phyloP scores from a whole-genome alignment of 92 coral and sea anemone genomes.

The Chrysogorgia sp. region DNA sequence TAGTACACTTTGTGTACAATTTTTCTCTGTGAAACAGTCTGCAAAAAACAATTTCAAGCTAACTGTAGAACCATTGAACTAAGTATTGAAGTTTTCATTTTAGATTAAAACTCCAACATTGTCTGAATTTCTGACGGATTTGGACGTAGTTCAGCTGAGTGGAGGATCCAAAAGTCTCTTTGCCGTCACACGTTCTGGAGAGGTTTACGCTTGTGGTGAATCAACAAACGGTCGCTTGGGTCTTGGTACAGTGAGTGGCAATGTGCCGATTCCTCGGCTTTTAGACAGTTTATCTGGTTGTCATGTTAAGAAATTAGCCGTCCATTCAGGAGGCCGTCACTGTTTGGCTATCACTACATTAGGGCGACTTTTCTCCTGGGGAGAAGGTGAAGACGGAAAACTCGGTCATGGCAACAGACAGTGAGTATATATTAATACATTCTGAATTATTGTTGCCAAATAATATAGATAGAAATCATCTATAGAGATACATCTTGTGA shows the following conservation, averaged over 20 bases:
- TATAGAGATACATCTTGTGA: no score
- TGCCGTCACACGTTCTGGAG: slow-evolving; percentile 85
- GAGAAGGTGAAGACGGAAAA: slow-evolving; percentile 99
- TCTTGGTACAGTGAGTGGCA: slow-evolving; percentile 78
- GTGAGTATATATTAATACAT: slow-evolving; percentile 75
- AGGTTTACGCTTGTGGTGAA: slow-evolving; percentile 94
- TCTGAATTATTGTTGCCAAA: no score
- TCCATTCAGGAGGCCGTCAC: slow-evolving; percentile 98
- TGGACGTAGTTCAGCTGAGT: slow-evolving; percentile 76
- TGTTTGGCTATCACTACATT: slow-evolving; percentile 91
- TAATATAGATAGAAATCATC: no score
- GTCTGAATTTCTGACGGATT: slow-evolving; percentile 77
- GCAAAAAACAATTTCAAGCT: neutral
- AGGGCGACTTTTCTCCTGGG: slow-evolving; percentile 97
- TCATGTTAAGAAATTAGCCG: slow-evolving; percentile 81
- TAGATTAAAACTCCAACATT: slow-evolving; percentile 81
- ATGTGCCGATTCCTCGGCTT: slow-evolving; percentile 79
- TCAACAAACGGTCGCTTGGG: slow-evolving; percentile 97
- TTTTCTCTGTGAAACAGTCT: no score
- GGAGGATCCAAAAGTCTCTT: slow-evolving; percentile 97
- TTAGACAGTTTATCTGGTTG: slow-evolving; percentile 78
- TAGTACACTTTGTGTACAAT: no score
- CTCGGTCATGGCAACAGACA: slow-evolving; percentile 96
- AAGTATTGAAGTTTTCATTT: neutral
- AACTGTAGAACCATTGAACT: neutral